Evolutionary conservation across 2,888 invertebrate species (phyloP), one percentile per base, ranked within the genome.

Genomic region (Drosophila sordidula): DNA sequence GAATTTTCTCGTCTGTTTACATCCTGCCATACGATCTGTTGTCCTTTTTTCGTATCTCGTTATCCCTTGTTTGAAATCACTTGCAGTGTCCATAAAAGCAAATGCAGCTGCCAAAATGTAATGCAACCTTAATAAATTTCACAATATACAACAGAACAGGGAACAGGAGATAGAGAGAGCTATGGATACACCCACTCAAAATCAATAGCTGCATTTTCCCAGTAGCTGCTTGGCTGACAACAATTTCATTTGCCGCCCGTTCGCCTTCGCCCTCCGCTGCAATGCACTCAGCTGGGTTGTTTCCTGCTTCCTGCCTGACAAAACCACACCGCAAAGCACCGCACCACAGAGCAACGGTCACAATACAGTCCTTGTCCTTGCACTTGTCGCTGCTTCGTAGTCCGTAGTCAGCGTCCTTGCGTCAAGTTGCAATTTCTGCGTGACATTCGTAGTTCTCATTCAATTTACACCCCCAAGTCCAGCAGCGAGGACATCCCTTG

Each of bases 121-220:
- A 58, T 46, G 67, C 14, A 72, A 59, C 41, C 75, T 68, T 66
- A 59, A 67, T 70, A 70, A 63, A 72, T 68, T 64, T 63, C 63
- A 39, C 49, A 18, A 61, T 41, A 38, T 34, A 69, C 45, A 56
- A 44, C 36, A 58, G 51, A 45, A 39, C 25, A 29, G 29, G 29
- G 26, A n/a, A n/a, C n/a, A n/a, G n/a, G n/a, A n/a, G n/a, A n/a
- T n/a, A n/a, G n/a, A 25, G 46, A 41, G 26, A 11, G 32, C n/a
- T 42, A 58, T 55, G 42, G 44, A 61, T 47, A 75, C 65, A 42
- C 47, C 61, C 59, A 64, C 54, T 57, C 12, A 62, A 74, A 82
- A 85, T 86, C 87, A 86, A 85, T 88, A 86, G 74, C 38, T 72
- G 76, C 76, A 78, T 72, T 79, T 75, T 71, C 69, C 59, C 26